Evolutionary conservation across 2,888 invertebrate species (phyloP), one percentile per base, ranked within the genome.

Genomic region (Lomographa bimaculata): DNA sequence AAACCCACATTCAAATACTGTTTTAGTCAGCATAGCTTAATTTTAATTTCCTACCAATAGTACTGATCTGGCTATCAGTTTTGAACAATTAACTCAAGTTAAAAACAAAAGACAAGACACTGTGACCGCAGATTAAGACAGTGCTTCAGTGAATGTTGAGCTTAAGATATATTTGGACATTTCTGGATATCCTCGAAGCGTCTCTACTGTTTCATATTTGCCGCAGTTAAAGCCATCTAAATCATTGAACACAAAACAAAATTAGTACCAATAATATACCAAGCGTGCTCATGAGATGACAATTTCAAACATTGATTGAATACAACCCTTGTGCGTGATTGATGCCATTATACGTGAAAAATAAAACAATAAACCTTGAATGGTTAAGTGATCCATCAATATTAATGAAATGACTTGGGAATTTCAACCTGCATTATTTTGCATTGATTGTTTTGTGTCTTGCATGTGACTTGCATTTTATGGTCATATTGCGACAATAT

Each of bases 241-340:
- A 45, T 39, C 40, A 64, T 57, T 64, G 66, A 80, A 79, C 72
- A 76, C 73, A 74, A 75, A 71, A 64, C 54, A 54, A 57, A 35
- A 50, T 70, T 32, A 79, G 74, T 79, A 80, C 78, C 77, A 71
- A 71, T 58, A 44, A 32, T 33, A 37, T 9, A 36, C 23, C 30
- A 40, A 39, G 35, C 36, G 20, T 29, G 45, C 33, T 20, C 14
- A 2, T 3, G 3, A 14, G 26, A 36, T 44, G 41, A 41, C 32
- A 39, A 24, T 24, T 35, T 35, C 20, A 8, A 25, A 12, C 21
- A 36, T 30, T 2, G 20, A 30, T 27, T n/a, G 7, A 7, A 23
- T 27, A 32, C 30, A 32, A 28, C 23, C 3, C 11, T 25, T 38
- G 36, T 43, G 44, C 36, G 24, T 34, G n/a, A 17, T 24, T 14